phyloP scores from a whole-genome alignment of 2,797 vertebrate species.

The Anolis apletophallus region DNA sequence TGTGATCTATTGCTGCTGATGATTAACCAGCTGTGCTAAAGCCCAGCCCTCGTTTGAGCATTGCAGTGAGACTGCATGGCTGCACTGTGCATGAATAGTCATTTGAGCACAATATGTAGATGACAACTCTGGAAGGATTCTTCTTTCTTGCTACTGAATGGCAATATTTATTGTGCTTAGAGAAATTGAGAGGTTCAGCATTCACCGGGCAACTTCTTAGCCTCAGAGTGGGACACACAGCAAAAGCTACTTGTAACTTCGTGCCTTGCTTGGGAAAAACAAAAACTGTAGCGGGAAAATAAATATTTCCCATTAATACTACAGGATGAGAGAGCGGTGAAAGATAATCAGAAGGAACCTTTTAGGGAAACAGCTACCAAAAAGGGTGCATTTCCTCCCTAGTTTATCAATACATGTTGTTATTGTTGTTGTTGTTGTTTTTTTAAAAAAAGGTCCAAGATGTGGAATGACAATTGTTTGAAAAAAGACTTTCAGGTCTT shows the following conservation, averaged over 20 bases:
- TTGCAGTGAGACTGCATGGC: background rate
- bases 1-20: too few relatives aligned
- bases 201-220: background rate
- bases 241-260: background rate
- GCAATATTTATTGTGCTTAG: background rate
- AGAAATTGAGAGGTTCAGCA: background rate
- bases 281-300: background rate
- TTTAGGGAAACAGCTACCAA: background rate
- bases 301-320: background rate
- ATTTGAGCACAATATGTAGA: background rate
- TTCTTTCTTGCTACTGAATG: background rate
- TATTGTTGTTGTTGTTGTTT: background rate
- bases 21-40: too few relatives aligned
- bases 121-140: background rate
- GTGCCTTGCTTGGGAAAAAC: background rate
- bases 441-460: background rate
- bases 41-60: background rate
- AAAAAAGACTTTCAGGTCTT: background rate
- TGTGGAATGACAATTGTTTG: background rate
- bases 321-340: background rate
- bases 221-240: too few relatives aligned
- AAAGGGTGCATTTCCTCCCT: background rate
- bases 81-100: too few relatives aligned
- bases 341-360: background rate
- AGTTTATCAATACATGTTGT: background rate